Conservation (phyloP, 2,797 vertebrate genomes). For the Chromis chromis region DNA sequence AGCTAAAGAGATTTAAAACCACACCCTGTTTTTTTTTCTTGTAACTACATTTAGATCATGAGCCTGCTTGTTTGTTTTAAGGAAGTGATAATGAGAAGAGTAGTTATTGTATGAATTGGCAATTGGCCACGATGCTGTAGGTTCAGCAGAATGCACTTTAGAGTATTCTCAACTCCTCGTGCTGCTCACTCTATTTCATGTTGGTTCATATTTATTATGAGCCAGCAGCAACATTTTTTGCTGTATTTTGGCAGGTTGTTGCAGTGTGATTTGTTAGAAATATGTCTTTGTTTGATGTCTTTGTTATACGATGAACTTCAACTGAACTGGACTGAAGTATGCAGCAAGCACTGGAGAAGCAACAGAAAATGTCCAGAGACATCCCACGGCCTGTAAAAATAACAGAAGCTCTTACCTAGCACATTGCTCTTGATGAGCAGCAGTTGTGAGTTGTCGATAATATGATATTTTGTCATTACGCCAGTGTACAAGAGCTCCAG, state of each 20-base stretch:
- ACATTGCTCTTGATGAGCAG: too few species aligned
- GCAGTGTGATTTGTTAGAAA: too few species aligned
- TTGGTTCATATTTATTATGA: too few species aligned
- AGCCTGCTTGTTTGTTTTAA: background rate
- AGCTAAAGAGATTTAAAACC: background rate
- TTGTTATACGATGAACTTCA: slow-evolving; percentile 1
- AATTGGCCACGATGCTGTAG: background rate
- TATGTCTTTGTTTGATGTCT: background rate
- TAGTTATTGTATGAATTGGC: slow-evolving; percentile 1
- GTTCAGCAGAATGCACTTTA: background rate
- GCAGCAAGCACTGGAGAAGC: background rate
- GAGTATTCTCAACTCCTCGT: background rate
- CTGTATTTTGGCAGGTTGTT: background rate
- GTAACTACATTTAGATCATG: background rate
- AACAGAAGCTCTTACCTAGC: too few species aligned
- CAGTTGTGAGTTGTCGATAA: too few species aligned
- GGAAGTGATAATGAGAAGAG: slow-evolving; percentile 4
- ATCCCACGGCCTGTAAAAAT: too few species aligned
- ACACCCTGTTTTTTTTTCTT: background rate
- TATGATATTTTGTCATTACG: too few species aligned
- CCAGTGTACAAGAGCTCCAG: too few species aligned
- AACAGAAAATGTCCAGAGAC: too few species aligned
- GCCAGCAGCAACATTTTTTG: background rate
- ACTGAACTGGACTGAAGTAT: background rate
- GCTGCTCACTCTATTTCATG: background rate